A percentile compares a stretch with the other conserved stretches of the same genome.
Evolutionary conservation across 2,113 vertebrate genomes (phyloP).

Genomic region (Nerophis ophidion): DNA sequence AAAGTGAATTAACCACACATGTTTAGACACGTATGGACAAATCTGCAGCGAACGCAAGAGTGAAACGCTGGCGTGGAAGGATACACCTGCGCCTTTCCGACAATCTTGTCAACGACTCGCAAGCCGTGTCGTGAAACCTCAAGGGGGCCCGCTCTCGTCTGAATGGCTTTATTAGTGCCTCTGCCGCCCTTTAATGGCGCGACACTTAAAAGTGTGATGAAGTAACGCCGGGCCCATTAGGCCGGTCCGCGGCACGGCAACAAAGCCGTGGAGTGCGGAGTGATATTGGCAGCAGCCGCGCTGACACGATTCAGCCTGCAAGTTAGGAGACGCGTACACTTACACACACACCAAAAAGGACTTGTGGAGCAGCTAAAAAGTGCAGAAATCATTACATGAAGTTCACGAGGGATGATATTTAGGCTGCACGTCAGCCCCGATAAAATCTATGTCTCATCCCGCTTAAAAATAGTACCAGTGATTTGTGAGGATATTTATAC

Average conservation of each 20-base stretch:
- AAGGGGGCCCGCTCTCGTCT: conserved; percentile 36
- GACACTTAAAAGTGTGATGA: conserved; percentile 75
- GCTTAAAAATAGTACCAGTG: conserved; percentile 28
- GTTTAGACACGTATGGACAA: neutral
- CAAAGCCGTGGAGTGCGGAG: conserved; percentile 62
- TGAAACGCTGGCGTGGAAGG: conserved; percentile 29
- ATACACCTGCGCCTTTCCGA: conserved; percentile 62
- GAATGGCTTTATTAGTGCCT: conserved; percentile 73
- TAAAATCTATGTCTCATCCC: conserved; percentile 12
- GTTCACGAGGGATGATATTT: neutral
- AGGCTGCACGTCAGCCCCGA: conserved; percentile 7
- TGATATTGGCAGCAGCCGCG: conserved; percentile 74
- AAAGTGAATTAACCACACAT: too few species aligned
- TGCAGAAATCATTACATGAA: conserved; percentile 2
- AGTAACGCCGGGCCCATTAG: conserved; percentile 74
- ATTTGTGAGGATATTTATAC: conserved; percentile 16
- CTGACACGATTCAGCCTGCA: conserved; percentile 45
- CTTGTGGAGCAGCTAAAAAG: neutral
- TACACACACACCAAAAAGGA: too few species aligned
- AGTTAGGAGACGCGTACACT: conserved; percentile 7
- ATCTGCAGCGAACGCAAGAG: conserved; percentile 24
- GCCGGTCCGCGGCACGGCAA: conserved; percentile 55
- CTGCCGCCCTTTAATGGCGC: conserved; percentile 65
- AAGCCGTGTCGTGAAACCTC: conserved; percentile 47
- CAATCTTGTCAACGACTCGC: conserved; percentile 51